These are phyloP conservation scores for Andrena bucephala DNA, from an alignment of 2,888 invertebrate species.

Conservation along the genomic window DNA sequence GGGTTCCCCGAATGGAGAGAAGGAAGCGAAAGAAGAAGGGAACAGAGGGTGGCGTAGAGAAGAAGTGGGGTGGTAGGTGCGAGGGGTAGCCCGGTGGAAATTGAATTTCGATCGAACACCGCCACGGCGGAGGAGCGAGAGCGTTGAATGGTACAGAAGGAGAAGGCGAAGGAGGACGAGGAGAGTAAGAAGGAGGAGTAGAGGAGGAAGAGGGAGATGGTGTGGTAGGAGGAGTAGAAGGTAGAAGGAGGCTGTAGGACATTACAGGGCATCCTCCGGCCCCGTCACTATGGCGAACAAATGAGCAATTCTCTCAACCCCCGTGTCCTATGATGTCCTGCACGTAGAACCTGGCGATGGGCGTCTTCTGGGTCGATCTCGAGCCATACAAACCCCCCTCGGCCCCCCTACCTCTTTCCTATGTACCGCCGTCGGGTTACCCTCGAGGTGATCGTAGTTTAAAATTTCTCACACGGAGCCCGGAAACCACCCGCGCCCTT, in stretches of 20 bases:
- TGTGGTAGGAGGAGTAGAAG: constrained; percentile 52
- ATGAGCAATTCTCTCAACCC: constrained; percentile 84
- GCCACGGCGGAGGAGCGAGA: constrained; percentile 69
- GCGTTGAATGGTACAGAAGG: constrained; percentile 50
- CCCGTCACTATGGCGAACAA: constrained; percentile 82
- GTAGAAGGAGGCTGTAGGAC: constrained; percentile 79
- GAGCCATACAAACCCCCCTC: constrained; percentile 64
- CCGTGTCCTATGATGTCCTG: constrained; percentile 83
- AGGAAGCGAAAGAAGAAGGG: constrained; percentile 64
- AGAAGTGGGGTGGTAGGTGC: constrained; percentile 70
- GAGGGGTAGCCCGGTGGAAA: constrained; percentile 81
- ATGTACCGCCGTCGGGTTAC: constrained; percentile 66
- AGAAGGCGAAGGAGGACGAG: constrained; percentile 48
- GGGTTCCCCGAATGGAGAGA: constrained; percentile 70
- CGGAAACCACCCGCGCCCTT: constrained; percentile 78
- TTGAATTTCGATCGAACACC: constrained; percentile 84
- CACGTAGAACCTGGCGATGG: constrained; percentile 79
- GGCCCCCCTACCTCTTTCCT: constrained; percentile 67
- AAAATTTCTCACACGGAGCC: constrained; percentile 83
- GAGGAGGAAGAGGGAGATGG: constrained; percentile 38
- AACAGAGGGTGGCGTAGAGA: constrained; percentile 59
- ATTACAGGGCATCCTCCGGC: constrained; percentile 81
- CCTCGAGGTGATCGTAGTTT: constrained; percentile 82
- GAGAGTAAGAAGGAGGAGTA: constrained; percentile 45
- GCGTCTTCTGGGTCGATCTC: constrained; percentile 79